phyloP scores from a whole-genome alignment of 1,140 invertebrate species.

The Cydia splendana region DNA sequence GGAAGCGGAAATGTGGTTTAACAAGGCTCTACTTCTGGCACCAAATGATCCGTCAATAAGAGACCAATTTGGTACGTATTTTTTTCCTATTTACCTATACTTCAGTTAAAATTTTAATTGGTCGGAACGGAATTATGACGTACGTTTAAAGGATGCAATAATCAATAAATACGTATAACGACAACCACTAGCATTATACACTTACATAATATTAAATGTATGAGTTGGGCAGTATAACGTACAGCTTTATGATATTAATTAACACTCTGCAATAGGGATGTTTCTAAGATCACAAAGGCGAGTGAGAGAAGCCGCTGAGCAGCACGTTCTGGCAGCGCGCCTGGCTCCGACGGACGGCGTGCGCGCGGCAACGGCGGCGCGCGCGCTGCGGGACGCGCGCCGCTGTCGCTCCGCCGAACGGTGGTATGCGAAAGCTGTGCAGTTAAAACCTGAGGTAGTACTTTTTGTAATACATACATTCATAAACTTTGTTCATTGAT shows the following conservation, averaged over 20 bases:
- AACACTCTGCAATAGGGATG: conserved; percentile 83
- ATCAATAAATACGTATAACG: too few relatives aligned
- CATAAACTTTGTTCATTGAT: too few relatives aligned
- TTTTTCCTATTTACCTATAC: conserved; percentile 31
- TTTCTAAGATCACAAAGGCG: conserved; percentile 90
- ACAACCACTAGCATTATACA: too few relatives aligned
- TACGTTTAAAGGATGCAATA: too few relatives aligned
- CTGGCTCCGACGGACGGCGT: conserved; percentile 90
- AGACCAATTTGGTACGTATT: conserved; percentile 68
- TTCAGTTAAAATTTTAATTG: background rate
- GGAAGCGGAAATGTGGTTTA: conserved; percentile 95
- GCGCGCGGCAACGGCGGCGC: conserved; percentile 91
- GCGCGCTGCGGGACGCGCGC: conserved; percentile 89
- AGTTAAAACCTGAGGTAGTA: conserved; percentile 66
- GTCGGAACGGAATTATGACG: background rate
- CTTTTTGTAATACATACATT: background rate
- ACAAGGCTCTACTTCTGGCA: conserved; percentile 89
- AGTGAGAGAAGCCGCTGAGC: conserved; percentile 89
- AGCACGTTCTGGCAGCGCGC: conserved; percentile 87
- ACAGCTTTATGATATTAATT: background rate
- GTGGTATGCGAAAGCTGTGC: conserved; percentile 88
- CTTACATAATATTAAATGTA: too few relatives aligned
- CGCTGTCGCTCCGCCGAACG: conserved; percentile 89
- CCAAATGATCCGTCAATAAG: conserved; percentile 85
- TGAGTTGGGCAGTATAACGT: background rate